Evolutionary conservation across 2,888 invertebrate species (phyloP).

Genomic region (Drosophila neotestacea): DNA sequence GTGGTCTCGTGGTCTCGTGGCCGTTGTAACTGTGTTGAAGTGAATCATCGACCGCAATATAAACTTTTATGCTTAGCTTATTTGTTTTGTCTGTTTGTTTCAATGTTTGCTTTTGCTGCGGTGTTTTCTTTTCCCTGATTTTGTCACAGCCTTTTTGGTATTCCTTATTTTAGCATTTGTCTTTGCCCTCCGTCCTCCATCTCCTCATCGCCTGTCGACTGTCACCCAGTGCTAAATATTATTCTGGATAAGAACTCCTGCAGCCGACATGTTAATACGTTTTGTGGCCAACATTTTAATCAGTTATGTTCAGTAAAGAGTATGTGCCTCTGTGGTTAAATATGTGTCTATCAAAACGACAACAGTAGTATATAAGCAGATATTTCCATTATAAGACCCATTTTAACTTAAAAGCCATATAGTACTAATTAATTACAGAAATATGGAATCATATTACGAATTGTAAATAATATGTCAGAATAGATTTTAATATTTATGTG

Average conservation of each 20-base stretch:
- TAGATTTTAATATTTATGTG: too few species aligned
- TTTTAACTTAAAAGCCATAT: not conserved
- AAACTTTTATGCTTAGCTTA: constrained; percentile 80
- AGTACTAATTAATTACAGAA: not conserved
- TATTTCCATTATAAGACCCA: not conserved
- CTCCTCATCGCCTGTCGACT: constrained; percentile 11
- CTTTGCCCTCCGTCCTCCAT: constrained; percentile 19
- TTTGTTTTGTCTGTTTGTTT: constrained; percentile 74
- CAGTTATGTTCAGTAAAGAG: constrained; percentile 44
- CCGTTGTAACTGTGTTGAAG: constrained; percentile 46
- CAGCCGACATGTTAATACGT: constrained; percentile 74
- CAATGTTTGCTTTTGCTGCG: constrained; percentile 44
- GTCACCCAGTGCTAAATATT: constrained; percentile 33
- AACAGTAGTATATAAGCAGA: constrained; percentile 4
- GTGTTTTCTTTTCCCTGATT: constrained; percentile 61
- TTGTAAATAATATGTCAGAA: too few species aligned
- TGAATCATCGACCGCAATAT: constrained; percentile 80
- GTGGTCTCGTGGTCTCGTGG: constrained; percentile 21
- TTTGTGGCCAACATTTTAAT: constrained; percentile 74
- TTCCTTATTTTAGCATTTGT: constrained; percentile 42
- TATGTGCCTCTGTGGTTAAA: not conserved
- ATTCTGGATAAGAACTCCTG: constrained; percentile 48
- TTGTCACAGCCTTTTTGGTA: constrained; percentile 41
- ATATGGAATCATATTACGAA: too few species aligned
- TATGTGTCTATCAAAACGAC: constrained; percentile 11